Conservation (phyloP, 2,888 invertebrate species). For the Protodeltote pygarga region DNA sequence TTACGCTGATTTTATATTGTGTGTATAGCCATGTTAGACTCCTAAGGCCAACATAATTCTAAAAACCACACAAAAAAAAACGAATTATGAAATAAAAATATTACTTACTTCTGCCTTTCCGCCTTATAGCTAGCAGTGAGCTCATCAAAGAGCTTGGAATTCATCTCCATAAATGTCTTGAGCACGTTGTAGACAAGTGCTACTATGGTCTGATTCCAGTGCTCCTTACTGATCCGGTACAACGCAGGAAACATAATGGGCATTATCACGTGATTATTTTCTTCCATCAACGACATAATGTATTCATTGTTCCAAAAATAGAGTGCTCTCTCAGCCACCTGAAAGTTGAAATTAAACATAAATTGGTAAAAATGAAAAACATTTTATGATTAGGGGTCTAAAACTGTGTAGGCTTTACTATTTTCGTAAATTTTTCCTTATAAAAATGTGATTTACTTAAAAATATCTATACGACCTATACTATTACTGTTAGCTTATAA, state of each 20-base stretch:
- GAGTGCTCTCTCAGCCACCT: conserved; percentile 99
- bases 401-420: neutral
- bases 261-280: conserved; percentile 99
- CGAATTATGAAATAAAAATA: neutral
- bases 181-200: conserved; percentile 99
- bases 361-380: neutral
- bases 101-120: conserved; percentile 98
- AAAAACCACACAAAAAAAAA: neutral
- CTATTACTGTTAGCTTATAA: too few species aligned
- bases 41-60: neutral
- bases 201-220: conserved; percentile 99
- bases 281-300: conserved; percentile 99
- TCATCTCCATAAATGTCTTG: conserved; percentile 99
- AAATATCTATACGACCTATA: too few species aligned
- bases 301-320: conserved; percentile 99
- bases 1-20: too few species aligned
- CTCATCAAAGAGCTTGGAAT: conserved; percentile 99
- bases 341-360: conserved; percentile 40
- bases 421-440: too few species aligned
- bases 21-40: too few species aligned
- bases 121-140: conserved; percentile 99
- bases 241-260: conserved; percentile 99
- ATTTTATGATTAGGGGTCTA: neutral
- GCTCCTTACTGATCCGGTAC: conserved; percentile 99
- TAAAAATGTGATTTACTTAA: too few species aligned